A percentile compares a stretch with the other conserved stretches of the same genome.
Conservation (phyloP, 1,140 invertebrate species). For the Hypothenemus hampei region DNA sequence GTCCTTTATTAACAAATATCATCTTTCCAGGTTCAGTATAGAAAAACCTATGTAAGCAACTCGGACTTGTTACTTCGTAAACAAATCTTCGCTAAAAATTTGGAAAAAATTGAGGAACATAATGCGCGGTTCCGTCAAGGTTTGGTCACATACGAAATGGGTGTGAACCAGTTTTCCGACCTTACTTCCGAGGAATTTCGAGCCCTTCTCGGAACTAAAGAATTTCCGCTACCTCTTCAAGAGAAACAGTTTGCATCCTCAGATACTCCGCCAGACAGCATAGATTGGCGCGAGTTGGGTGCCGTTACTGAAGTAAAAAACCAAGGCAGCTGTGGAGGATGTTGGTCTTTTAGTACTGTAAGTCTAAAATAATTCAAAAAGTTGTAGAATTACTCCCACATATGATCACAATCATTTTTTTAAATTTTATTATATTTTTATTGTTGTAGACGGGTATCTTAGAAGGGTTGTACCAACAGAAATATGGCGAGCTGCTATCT, state of each 20-base stretch:
- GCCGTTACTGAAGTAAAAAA: conserved; percentile 36
- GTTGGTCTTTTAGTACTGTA: conserved; percentile 54
- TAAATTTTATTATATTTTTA: background rate
- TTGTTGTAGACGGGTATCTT: conserved; percentile 76
- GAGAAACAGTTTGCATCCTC: background rate
- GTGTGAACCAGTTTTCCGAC: conserved; percentile 28
- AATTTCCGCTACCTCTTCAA: background rate
- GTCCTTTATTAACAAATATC: background rate
- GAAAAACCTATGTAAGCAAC: background rate
- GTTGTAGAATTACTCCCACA: too few relatives aligned
- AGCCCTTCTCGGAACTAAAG: conserved; percentile 4
- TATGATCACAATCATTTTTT: too few relatives aligned
- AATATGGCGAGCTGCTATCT: conserved; percentile 74
- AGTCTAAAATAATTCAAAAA: conserved; percentile 15
- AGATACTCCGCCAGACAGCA: conserved; percentile 12
- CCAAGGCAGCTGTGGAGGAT: conserved; percentile 44
- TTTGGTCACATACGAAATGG: conserved; percentile 14
- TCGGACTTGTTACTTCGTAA: background rate
- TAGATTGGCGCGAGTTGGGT: conserved; percentile 35
- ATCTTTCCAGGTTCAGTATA: background rate
- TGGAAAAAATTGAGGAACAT: conserved; percentile 19
- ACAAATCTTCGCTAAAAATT: conserved; percentile 52
- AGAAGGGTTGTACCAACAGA: conserved; percentile 90
- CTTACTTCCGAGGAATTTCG: conserved; percentile 24
- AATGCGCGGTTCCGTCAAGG: conserved; percentile 15